Evolutionary conservation across 2,888 invertebrate genomes (phyloP), one percentile per base, ranked within the genome.

Genomic region (Catocala nupta): DNA sequence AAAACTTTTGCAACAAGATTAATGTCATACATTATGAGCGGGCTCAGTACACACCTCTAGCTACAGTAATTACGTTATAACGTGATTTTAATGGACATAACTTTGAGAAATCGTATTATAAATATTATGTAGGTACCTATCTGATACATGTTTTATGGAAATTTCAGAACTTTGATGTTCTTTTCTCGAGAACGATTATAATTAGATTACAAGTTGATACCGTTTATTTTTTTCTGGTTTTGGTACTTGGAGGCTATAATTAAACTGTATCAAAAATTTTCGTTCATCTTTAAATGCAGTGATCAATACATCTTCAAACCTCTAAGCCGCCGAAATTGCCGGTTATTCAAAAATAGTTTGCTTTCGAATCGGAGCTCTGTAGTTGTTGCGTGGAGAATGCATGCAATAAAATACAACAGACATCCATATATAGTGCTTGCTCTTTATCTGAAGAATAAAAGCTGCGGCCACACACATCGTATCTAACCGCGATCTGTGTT

Each of bases 391-490:
- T 25, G 25, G 12, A 52, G n/a, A 34, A 44, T 34, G 34, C 6
- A 11, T 47, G 42, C 52, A 47, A 48, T 42, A 54, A 54, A 53
- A 44, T 48, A 42, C 43, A 44, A 53, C 47, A 48, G 43, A 62
- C 11, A 47, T 52, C 16, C 36, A 25, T 55, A 53, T 10, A 51
- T 33, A 75, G 64, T 61, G 61, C 68, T 71, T 52, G 36, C 49
- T 73, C 44, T 63, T 68, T 70, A 71, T 71, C 60, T 71, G 58
- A 55, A 64, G 74, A 75, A 75, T 73, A 74, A 78, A 75, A 81
- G 69, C 59, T 45, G 10, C 48, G 84, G 71, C 88, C 88, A 85
- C 88, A 84, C 87, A 80, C 86, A 77, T 77, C 70, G 85, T 48
- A 45, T 48, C 55, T 70, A 69, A 58, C 67, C 60, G 64, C 68